These are phyloP conservation scores for Cranoglanis bouderius DNA, from an alignment of 2,113 vertebrate species.

Conservation along the genomic window DNA sequence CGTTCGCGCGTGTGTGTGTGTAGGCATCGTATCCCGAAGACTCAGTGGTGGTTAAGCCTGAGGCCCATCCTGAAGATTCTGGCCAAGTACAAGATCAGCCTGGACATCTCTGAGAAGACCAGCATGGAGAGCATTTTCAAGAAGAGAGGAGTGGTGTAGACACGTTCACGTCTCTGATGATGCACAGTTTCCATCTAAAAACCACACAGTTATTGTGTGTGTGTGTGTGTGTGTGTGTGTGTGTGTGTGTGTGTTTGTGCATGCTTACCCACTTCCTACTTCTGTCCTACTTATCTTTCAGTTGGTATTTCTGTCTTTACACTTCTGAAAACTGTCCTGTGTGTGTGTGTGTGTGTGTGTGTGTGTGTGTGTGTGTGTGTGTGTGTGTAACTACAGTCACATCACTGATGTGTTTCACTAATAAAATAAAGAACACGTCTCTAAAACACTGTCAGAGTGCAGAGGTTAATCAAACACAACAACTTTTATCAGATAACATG, in stretches of 20 bases:
- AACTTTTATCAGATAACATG: too few relatives aligned
- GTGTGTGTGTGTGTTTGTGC: not conserved
- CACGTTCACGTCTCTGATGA: not conserved
- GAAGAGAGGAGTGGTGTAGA: conserved; percentile 65
- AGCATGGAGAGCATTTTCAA: conserved; percentile 83
- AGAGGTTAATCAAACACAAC: too few relatives aligned
- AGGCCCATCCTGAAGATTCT: conserved; percentile 92
- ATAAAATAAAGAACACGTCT: not conserved
- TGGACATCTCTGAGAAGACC: conserved; percentile 84
- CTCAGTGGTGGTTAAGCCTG: conserved; percentile 92
- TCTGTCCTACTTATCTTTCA: conserved; percentile 2
- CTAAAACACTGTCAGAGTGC: not conserved
- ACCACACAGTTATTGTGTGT: not conserved
- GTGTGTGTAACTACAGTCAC: too few relatives aligned
- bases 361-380: not conserved
- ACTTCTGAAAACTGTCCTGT: not conserved
- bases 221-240: not conserved
- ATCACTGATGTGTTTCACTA: not conserved
- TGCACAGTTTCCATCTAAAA: not conserved
- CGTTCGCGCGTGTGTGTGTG: not conserved
- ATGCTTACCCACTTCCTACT: conserved; percentile 11
- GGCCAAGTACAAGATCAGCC: conserved; percentile 85
- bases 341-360: not conserved
- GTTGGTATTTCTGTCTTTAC: not conserved
- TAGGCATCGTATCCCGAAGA: conserved; percentile 88